Evolutionary conservation across 2,113 vertebrate species (phyloP), one percentile per base, ranked within the genome.

Genomic region (Peucedramus taeniatus): DNA sequence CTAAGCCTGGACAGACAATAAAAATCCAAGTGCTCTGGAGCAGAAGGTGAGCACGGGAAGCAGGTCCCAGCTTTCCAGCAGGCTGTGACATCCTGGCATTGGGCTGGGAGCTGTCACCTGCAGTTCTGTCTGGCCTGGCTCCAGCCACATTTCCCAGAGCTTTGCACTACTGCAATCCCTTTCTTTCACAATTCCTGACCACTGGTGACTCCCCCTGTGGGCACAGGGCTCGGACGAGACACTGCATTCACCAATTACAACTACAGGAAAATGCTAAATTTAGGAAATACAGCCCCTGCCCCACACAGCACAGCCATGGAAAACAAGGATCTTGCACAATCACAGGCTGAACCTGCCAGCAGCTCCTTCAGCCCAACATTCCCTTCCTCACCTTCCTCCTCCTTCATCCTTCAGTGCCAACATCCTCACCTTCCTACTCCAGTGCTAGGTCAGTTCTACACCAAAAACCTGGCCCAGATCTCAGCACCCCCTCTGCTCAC

Each of bases 211-310:
- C 69, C 51, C 31, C 30, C 47, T 54, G n/a, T 0, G 0, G 39
- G 21, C 61, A 54, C 26, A 16, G n/a, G 37, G 35, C 51, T 68
- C 71, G 50, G 45, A 33, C 0, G n/a, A 70, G 59, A 42, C 15
- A 7, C 15, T 7, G 33, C 11, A 39, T 13, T 30, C 35, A 59
- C 15, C 3, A 4, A 27, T 33, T 10, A 14, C 2, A 2, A 1
- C 18, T 3, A 11, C 15, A 54, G 56, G n/a, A 61, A 70, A 54
- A 33, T 5, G 33, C 3, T 2, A 27, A 17, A 70, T 33, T 10
- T 15, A 60, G 64, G 87, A 30, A 47, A 51, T 4, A 4, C 0
- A 0, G 50, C 44, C 24, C 33, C 24, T 39, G 53, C 30, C 66
- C 71, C 44, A 65, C 45, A 8, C n/a, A 42, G 33, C 42, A 4